Evolutionary conservation across 1,140 invertebrate species (phyloP), one percentile per base, ranked within the genome.

Genomic region (Melanaphis sacchari): DNA sequence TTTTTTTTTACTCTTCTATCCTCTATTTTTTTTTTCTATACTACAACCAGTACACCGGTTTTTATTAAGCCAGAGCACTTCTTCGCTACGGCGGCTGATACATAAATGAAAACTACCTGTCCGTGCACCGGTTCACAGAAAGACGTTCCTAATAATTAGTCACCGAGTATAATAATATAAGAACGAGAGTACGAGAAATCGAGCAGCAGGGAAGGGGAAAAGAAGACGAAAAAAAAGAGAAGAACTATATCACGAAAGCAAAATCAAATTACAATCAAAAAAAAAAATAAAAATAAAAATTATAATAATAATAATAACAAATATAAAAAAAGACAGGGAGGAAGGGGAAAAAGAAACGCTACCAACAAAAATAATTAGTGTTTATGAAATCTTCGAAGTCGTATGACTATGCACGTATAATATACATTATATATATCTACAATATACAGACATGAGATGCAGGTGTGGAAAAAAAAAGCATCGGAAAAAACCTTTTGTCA

Each of bases 81-180:
- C 85, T 21, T 49, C 31, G 90, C 90, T 43, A 40, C 54, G 9
- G 52, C 40, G 38, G 40, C 90, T 59, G 40, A 91, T 91, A 66
- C 90, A 76, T 81, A 91, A 91, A 91, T 76, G 90, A 76, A 81
- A 81, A 91, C 90, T 91, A 91, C 90, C 90, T 91, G 90, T 91
- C 90, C 40, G 88, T 87, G 43, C 85, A 87, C 90, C 90, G 90
- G 90, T 91, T 91, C 90, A 91, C 90, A 41, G 90, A 91, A 38
- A 91, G 90, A 66, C 90, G 90, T 91, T 91, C 52, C 90, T 66
- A 66, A 66, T 91, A 91, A 91, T 91, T 91, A 91, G 90, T 91
- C 90, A 59, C 52, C 90, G 54, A 91, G 59, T 31, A 90, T 26
- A 26, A 43, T 66, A 91, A 91, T 41, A 91, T 41, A 87, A 91